Evolutionary conservation across 1,140 invertebrate species (phyloP), one percentile per base, ranked within the genome.

Genomic region (Pogonognathellus flavescens): DNA sequence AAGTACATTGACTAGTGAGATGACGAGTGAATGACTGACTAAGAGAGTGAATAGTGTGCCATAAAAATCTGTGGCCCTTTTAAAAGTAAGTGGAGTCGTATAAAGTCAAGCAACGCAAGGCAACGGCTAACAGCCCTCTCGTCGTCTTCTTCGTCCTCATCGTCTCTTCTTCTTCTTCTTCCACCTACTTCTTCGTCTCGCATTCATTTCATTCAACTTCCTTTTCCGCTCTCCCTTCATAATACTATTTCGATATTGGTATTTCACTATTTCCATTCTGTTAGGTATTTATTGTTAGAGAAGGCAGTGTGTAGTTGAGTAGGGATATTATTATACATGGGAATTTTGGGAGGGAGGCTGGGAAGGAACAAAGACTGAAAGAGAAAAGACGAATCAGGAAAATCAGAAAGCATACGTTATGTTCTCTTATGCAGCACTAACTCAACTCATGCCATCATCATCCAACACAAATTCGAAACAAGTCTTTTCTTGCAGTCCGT

Each of bases 31-130:
- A 20, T 60, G 59, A 22, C 59, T 60, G 22, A 60, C 59, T 70
- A 41, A 70, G 31, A 70, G 66, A 70, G 66, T 70, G 66, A 76
- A 76, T 76, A 76, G 70, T 76, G 41, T 31, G 16, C 70, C 70
- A 76, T 76, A 76, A 76, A 76, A 14, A 41, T 76, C 13, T 76
- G 22, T 31, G n/a, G 41, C 16, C 13, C 25, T 6, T 50, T 16
- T 72, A 72, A 18, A 50, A n/a, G 70, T n/a, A 31, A 60, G 18
- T 18, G 18, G 22, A 18, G 59, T 60, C 59, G 22, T 18, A 60
- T 18, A 41, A 6, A 60, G 18, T 22, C 59, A 22, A 20, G 0
- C n/a, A 18, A 9, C 22, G 20, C 16, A 10, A 60, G 18, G 22
- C 22, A 60, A 18, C 59, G 18, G 18, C 16, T 60, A 20, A 11